Evolutionary conservation across 2,113 vertebrate genomes (phyloP).

Genomic region (Proterorhinus semilunaris): DNA sequence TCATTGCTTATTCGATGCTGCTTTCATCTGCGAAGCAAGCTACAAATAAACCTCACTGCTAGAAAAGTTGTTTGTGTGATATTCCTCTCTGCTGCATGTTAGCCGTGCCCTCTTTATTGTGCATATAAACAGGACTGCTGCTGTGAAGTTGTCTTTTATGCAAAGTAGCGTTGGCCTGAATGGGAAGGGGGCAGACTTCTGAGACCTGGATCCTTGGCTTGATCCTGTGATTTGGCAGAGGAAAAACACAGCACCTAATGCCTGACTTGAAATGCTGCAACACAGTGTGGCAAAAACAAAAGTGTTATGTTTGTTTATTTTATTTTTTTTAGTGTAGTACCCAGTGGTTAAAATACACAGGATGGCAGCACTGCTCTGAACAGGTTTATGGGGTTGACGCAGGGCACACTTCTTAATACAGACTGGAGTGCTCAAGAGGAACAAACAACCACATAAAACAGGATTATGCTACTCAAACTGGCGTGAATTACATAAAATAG

Average conservation of each 20-base stretch:
- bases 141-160: constrained; percentile 1
- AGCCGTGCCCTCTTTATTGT: not conserved
- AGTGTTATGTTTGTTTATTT: too few species aligned
- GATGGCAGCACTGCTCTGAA: too few species aligned
- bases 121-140: not conserved
- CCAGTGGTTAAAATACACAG: too few species aligned
- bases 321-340: too few species aligned
- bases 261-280: not conserved
- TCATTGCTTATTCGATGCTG: too few species aligned
- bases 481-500: too few species aligned
- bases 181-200: constrained; percentile 15
- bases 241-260: constrained; percentile 17
- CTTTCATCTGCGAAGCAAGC: too few species aligned
- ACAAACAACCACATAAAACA: too few species aligned
- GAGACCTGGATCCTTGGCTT: constrained; percentile 22
- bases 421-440: too few species aligned
- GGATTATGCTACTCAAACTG: too few species aligned
- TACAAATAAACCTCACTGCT: too few species aligned
- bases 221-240: constrained; percentile 29
- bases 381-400: constrained; percentile 26
- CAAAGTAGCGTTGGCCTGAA: constrained; percentile 23
- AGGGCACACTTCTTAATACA: not conserved
- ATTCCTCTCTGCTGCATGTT: not conserved
- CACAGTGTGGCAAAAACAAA: not conserved
- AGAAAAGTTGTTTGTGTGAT: not conserved